These are phyloP conservation scores for Umimayanthus chanpuru DNA, from an alignment of 92 coral and sea anemone species.

Conservation along the genomic window DNA sequence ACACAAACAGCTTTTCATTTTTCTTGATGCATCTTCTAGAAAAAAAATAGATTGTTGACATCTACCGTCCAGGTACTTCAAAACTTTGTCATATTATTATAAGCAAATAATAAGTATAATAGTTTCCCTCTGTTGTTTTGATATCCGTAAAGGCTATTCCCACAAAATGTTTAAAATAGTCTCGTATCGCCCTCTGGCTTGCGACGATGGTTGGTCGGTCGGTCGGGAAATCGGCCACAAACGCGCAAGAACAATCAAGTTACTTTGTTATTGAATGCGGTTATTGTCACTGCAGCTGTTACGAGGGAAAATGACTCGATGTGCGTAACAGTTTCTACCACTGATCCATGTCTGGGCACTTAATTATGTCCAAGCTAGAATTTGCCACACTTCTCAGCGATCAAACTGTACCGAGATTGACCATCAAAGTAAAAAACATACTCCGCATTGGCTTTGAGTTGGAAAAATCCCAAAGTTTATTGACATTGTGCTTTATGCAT, in stretches of 20 bases:
- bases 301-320: background rate
- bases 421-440: background rate
- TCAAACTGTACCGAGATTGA: background rate
- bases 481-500: background rate
- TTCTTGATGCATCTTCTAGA: background rate
- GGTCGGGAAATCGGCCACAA: background rate
- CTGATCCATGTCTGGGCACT: background rate
- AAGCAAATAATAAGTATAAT: background rate
- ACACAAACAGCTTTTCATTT: background rate
- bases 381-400: background rate
- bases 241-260: too few relatives aligned
- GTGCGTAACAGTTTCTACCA: too few relatives aligned
- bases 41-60: too few relatives aligned
- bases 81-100: too few relatives aligned
- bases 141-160: background rate
- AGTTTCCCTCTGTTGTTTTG: too few relatives aligned
- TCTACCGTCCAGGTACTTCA: background rate
- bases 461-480: background rate
- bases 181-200: background rate
- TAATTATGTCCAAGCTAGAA: background rate
- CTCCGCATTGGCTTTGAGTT: background rate
- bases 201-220: background rate
- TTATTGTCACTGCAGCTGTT: background rate
- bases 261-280: too few relatives aligned
- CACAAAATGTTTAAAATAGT: background rate